phyloP scores from a whole-genome alignment of 1,140 invertebrate genomes.

The Pseudomyrmex gracilis region DNA sequence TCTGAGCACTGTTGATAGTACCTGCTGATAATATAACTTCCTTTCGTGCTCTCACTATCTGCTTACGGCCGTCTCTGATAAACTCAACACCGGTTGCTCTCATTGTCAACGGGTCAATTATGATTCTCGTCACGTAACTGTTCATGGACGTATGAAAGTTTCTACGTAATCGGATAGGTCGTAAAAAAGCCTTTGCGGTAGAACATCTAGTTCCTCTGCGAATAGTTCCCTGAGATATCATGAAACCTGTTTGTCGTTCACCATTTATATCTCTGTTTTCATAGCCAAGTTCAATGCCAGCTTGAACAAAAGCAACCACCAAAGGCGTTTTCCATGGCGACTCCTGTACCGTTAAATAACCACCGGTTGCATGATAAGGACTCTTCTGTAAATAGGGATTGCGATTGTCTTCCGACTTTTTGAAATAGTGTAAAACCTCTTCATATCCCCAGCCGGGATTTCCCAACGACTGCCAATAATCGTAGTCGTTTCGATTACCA shows the following conservation, averaged over 20 bases:
- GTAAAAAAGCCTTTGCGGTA: conserved; percentile 95
- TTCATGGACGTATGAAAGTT: conserved; percentile 94
- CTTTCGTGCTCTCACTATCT: conserved; percentile 89
- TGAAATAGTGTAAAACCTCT: conserved; percentile 95
- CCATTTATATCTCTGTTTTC: conserved; percentile 95
- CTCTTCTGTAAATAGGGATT: conserved; percentile 91
- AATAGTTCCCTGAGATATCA: conserved; percentile 96
- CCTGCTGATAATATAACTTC: conserved; percentile 93
- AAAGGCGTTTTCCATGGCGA: conserved; percentile 93
- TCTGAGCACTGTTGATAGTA: conserved; percentile 92
- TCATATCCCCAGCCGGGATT: conserved; percentile 96
- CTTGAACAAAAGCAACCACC: conserved; percentile 93
- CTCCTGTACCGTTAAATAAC: conserved; percentile 93
- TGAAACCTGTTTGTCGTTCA: conserved; percentile 92
- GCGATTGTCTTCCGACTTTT: conserved; percentile 95
- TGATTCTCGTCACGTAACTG: conserved; percentile 90
- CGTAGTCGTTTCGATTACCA: conserved; percentile 94
- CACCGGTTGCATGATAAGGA: conserved; percentile 91
- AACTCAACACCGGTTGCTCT: conserved; percentile 92
- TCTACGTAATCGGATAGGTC: conserved; percentile 90
- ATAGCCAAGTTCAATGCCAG: conserved; percentile 95
- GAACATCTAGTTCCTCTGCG: conserved; percentile 94
- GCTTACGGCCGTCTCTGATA: conserved; percentile 88
- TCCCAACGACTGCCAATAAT: conserved; percentile 94
- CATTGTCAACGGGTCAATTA: conserved; percentile 90